Evolutionary conservation across 2,888 invertebrate genomes (phyloP).

Genomic region (Trichopria drosophilae): DNA sequence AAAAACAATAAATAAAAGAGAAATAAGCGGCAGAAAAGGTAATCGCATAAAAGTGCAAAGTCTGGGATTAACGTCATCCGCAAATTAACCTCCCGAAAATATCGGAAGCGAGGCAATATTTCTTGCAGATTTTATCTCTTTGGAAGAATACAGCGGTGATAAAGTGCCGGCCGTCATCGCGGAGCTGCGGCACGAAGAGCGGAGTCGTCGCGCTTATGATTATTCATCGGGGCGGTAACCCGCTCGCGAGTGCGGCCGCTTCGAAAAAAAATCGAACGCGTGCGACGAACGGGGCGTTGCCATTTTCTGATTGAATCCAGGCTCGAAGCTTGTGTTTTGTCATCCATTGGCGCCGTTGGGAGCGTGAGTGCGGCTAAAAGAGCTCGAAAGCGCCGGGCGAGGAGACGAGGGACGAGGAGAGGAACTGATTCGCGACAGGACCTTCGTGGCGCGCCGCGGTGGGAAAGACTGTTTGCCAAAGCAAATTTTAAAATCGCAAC

Average conservation of each 20-base stretch:
- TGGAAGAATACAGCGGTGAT: slow-evolving; percentile 33
- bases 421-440: too few relatives aligned
- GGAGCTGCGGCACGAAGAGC: slow-evolving; percentile 11
- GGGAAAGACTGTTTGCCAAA: slow-evolving; percentile 52
- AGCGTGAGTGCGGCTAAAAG: slow-evolving; percentile 47
- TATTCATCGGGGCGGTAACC: slow-evolving; percentile 49
- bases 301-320: slow-evolving; percentile 57
- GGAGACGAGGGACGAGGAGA: too few relatives aligned
- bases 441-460: too few relatives aligned
- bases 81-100: slow-evolving; percentile 35
- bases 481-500: slow-evolving; percentile 54
- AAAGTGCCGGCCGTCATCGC: slow-evolving; percentile 32
- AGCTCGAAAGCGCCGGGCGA: slow-evolving; percentile 38
- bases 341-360: slow-evolving; percentile 53
- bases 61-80: slow-evolving; percentile 35
- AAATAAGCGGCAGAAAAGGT: slow-evolving; percentile 25
- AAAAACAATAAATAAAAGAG: too few relatives aligned
- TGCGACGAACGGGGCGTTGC: slow-evolving; percentile 46
- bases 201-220: slow-evolving; percentile 48
- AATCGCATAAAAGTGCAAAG: slow-evolving; percentile 29
- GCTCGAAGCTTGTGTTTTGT: slow-evolving; percentile 47
- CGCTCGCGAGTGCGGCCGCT: slow-evolving; percentile 25
- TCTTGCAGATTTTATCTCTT: slow-evolving; percentile 37
- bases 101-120: slow-evolving; percentile 35
- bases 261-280: slow-evolving; percentile 40